Percentiles rank a stretch among this genome's conserved stretches.
These are phyloP conservation scores for Pantherophis guttatus DNA, from an alignment of 2,113 vertebrate genomes.

Conservation along the genomic window DNA sequence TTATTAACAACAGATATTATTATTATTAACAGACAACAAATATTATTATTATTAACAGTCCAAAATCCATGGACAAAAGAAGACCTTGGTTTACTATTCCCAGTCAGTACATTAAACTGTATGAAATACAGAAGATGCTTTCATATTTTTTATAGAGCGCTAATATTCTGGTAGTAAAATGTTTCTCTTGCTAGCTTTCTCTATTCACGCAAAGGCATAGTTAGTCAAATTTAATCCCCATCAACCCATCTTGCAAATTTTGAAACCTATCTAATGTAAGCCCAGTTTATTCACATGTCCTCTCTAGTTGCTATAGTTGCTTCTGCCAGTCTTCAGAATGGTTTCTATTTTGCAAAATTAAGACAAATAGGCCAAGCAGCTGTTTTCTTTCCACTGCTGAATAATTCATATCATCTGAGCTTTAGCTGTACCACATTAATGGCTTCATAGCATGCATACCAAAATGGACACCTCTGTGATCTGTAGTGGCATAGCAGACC, in stretches of 20 bases:
- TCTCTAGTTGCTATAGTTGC: conserved; percentile 42
- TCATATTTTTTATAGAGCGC: background rate
- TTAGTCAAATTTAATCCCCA: background rate
- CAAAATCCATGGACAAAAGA: background rate
- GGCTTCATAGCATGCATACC: conserved; percentile 13
- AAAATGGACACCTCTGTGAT: conserved; percentile 7
- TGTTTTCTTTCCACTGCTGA: conserved; percentile 60
- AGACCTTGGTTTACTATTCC: background rate
- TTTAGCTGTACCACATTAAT: conserved; percentile 24
- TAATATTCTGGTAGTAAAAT: background rate
- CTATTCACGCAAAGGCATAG: background rate
- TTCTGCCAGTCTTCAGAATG: conserved; percentile 33
- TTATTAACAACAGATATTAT: too few relatives aligned
- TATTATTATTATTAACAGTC: too few relatives aligned
- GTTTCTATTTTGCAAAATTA: conserved; percentile 56
- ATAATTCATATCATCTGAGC: conserved; percentile 58
- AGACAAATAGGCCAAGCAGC: conserved; percentile 57
- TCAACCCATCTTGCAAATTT: background rate
- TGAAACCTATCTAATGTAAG: conserved; percentile 34
- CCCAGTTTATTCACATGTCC: conserved; percentile 42
- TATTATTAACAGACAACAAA: too few relatives aligned
- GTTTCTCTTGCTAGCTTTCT: background rate
- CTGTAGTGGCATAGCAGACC: background rate
- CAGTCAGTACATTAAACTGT: background rate
- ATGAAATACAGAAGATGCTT: background rate